Conservation (phyloP, 2,888 invertebrate species). For the Aphodius sticticus region DNA sequence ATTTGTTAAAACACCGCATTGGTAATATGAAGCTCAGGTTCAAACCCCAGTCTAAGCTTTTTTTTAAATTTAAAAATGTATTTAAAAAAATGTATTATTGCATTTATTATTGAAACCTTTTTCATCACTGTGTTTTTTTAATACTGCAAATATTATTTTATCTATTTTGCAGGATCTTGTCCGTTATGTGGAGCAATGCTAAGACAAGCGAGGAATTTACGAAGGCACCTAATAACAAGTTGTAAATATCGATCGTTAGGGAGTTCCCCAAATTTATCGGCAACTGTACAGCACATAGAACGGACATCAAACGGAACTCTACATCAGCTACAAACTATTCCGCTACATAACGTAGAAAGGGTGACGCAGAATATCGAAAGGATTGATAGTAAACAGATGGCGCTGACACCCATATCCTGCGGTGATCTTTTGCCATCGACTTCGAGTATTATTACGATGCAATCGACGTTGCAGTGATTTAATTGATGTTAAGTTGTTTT, state of each 20-base stretch:
- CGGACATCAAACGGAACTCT: constrained; percentile 36
- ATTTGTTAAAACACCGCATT: too few relatives aligned
- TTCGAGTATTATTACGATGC: constrained; percentile 33
- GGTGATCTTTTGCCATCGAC: constrained; percentile 40
- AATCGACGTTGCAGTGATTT: constrained; percentile 29
- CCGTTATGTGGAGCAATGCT: constrained; percentile 68
- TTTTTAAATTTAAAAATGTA: too few relatives aligned
- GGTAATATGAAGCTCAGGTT: too few relatives aligned
- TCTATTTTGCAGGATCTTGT: constrained; percentile 58
- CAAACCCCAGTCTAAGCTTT: too few relatives aligned
- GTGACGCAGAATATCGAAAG: constrained; percentile 39
- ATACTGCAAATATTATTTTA: not conserved
- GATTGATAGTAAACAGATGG: constrained; percentile 41
- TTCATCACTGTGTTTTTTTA: too few relatives aligned
- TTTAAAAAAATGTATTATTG: too few relatives aligned
- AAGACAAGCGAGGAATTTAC: constrained; percentile 67
- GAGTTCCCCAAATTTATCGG: constrained; percentile 31
- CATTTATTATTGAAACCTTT: not conserved
- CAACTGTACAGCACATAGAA: constrained; percentile 34
- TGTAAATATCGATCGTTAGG: constrained; percentile 43
- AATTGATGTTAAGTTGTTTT: not conserved
- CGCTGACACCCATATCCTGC: constrained; percentile 42
- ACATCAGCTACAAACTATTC: constrained; percentile 41
- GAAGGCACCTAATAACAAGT: constrained; percentile 62
- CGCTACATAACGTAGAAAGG: constrained; percentile 41